Conservation (phyloP, 2,888 invertebrate genomes). For the Spilarctia lutea region DNA sequence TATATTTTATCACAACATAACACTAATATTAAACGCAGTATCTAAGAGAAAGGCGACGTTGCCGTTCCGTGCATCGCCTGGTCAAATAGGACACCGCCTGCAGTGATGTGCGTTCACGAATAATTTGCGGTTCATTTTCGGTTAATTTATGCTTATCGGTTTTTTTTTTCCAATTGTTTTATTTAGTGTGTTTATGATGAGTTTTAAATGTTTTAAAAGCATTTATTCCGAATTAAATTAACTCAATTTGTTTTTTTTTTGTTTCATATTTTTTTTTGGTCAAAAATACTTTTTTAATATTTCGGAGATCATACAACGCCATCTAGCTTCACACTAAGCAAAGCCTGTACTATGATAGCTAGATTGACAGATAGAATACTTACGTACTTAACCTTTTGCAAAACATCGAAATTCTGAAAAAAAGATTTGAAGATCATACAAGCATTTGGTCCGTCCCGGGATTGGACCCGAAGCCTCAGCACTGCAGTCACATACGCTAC, state of each 20-base stretch:
- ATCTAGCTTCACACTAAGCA: no score
- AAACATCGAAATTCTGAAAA: no score
- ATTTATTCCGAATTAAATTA: background rate
- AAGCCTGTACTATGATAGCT: no score
- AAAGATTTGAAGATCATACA: no score
- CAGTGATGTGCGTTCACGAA: slow-evolving; percentile 2
- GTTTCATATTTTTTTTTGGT: no score
- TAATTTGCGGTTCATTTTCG: slow-evolving; percentile 6
- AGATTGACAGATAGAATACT: no score
- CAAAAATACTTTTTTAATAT: no score
- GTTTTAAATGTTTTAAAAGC: background rate
- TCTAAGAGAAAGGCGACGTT: slow-evolving; percentile 69
- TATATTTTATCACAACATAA: background rate
- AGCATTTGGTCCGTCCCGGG: no score
- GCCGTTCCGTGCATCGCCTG: slow-evolving; percentile 59
- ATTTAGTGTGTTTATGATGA: background rate
- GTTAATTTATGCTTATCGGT: background rate
- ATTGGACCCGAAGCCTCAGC: no score
- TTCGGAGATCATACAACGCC: no score
- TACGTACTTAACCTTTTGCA: no score
- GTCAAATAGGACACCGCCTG: slow-evolving; percentile 55
- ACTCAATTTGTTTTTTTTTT: background rate
- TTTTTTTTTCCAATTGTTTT: background rate
- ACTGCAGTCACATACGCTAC: no score
- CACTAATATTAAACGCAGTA: background rate